Conservation (phyloP, 2,888 invertebrate genomes). For the Leptogaster cylindrica region DNA sequence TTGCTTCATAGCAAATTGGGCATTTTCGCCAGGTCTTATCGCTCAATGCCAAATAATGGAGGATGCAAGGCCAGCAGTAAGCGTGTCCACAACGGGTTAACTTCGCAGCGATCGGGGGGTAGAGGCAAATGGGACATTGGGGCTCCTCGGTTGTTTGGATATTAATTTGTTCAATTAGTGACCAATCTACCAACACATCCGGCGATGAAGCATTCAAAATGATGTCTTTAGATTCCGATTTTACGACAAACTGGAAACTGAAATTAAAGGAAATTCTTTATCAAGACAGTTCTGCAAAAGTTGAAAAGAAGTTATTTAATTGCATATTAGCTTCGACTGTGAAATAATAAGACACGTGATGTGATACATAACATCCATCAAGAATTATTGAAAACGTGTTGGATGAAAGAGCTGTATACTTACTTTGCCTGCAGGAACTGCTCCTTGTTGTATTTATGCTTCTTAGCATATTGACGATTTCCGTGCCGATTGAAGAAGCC, state of each 20-base stretch:
- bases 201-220: slow-evolving; percentile 71
- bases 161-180: slow-evolving; percentile 87
- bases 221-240: slow-evolving; percentile 77
- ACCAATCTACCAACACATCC: slow-evolving; percentile 90
- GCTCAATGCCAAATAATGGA: slow-evolving; percentile 87
- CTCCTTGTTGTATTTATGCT: slow-evolving; percentile 87
- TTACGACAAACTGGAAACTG: slow-evolving; percentile 96
- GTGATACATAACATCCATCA: too few species aligned
- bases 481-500: slow-evolving; percentile 50
- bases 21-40: slow-evolving; percentile 85
- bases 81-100: slow-evolving; percentile 95
- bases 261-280: too few species aligned
- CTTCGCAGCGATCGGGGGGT: slow-evolving; percentile 84
- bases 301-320: background rate
- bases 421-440: slow-evolving; percentile 94
- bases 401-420: too few species aligned
- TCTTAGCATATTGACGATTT: slow-evolving; percentile 52
- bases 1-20: slow-evolving; percentile 88
- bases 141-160: slow-evolving; percentile 71
- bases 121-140: slow-evolving; percentile 92
- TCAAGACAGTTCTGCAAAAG: too few species aligned
- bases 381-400: too few species aligned
- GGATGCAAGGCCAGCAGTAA: slow-evolving; percentile 94
- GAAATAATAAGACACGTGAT: too few species aligned
- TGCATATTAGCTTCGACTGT: background rate